Evolutionary conservation across 1,140 invertebrate genomes (phyloP).

Genomic region (Cyclargus thomasi): DNA sequence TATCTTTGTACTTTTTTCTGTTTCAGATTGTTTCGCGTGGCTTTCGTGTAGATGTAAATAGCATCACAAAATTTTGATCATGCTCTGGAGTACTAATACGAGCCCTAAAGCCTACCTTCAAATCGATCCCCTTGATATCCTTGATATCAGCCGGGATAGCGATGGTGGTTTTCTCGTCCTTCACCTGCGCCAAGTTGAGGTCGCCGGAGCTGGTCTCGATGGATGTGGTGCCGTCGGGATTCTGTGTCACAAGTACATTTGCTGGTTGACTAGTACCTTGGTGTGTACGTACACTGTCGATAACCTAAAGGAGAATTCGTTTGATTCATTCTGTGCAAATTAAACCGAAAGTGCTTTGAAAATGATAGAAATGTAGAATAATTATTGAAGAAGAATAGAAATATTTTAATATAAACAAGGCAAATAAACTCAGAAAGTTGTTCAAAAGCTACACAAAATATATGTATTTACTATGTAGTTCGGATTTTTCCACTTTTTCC

Average conservation of each 20-base stretch:
- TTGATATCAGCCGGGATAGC: constrained; percentile 69
- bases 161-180: constrained; percentile 65
- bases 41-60: no score
- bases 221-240: constrained; percentile 69
- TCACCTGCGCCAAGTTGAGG: constrained; percentile 36
- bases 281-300: constrained; percentile 71
- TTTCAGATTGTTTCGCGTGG: no score
- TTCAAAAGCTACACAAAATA: no score
- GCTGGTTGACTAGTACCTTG: constrained; percentile 66
- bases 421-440: no score
- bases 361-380: background rate
- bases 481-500: no score
- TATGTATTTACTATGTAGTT: no score
- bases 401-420: no score
- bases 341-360: background rate
- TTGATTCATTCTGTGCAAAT: background rate
- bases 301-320: constrained; percentile 34
- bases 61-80: background rate
- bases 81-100: background rate
- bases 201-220: constrained; percentile 64
- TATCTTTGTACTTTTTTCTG: no score
- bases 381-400: no score
- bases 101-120: constrained; percentile 56
- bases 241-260: constrained; percentile 71
- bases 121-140: constrained; percentile 66